Base-by-base conservation (phyloP, 30 jellyfish, hydroid and myxozoan species). In the Hydractinia echinata region DNA sequence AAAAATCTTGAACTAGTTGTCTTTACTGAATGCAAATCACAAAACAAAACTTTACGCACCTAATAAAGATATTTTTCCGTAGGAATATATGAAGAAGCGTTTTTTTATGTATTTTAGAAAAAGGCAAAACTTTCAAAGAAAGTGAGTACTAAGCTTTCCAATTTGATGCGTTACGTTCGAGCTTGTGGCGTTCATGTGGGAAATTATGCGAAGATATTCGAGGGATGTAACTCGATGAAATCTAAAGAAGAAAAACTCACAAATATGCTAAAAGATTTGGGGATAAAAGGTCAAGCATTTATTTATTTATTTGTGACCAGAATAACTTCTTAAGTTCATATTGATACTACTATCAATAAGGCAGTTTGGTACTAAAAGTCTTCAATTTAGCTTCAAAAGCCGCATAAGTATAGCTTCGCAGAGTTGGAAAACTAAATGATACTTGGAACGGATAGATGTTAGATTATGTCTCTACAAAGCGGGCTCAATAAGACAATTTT, bases 151-250 rank as follows among this genome's bases (percentile, higher is more conserved):
- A 91, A 82, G 53, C 54, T 91, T 51, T 54, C 76, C 56, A 76
- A 84, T 19, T 53, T 91, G 77, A 86, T 77, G 55, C 83, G 79
- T 73, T 91, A 91, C 55, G 66, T 91, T 51, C 50, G 61, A 19
- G 83, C 74, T 39, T 86, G 94, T 48, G 97, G 95, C 69, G 79
- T 81, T 64, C 79, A 74, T 30, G 55, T 86, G 9, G 76, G 70
- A 19, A 85, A 79, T 82, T 91, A 91, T 66, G 51, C 84, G 61
- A 91, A 87, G 20, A 5, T 86, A 21, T 91, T 91, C 86, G 94
- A 82, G 64, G 94, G 85, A 6, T 91, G 97, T 71, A 91, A 85
- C 55, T 68, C 94, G 62, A 86, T 80, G 84, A 91, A 91, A 79
- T 66, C 97, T 48, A 91, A 86, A 67, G 97, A 91, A 68, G 76